Percentiles rank a stretch among this genome's conserved stretches.
These are phyloP conservation scores for Drosophila atroscutellata DNA, from an alignment of 2,888 invertebrate genomes.

Conservation along the genomic window DNA sequence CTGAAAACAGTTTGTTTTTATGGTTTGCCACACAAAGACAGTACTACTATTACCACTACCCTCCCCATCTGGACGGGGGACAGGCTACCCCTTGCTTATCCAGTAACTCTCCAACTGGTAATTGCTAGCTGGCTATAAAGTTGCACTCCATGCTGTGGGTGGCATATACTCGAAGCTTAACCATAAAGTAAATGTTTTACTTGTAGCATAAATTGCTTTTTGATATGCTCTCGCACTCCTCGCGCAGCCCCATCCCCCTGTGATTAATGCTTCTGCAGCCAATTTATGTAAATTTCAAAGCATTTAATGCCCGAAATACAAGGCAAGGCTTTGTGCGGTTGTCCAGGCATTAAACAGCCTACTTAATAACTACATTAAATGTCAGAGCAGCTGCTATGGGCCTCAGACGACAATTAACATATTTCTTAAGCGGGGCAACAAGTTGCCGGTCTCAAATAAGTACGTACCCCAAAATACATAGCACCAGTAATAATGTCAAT, in stretches of 20 bases:
- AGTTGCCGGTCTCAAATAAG: slow-evolving; percentile 62
- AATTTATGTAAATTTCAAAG: slow-evolving; percentile 62
- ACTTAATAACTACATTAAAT: slow-evolving; percentile 66
- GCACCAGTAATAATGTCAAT: slow-evolving; percentile 57
- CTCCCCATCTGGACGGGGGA: not conserved
- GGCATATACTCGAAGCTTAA: slow-evolving; percentile 11
- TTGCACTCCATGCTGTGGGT: slow-evolving; percentile 41
- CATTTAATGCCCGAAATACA: slow-evolving; percentile 35
- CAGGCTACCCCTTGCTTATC: not conserved
- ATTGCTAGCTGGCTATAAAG: slow-evolving; percentile 70
- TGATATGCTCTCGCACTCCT: slow-evolving; percentile 36
- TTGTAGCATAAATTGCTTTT: slow-evolving; percentile 68
- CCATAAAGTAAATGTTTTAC: slow-evolving; percentile 72
- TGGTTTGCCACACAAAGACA: slow-evolving; percentile 71
- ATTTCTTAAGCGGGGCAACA: slow-evolving; percentile 63
- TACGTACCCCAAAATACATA: slow-evolving; percentile 23
- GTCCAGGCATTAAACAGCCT: slow-evolving; percentile 49
- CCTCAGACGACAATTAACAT: slow-evolving; percentile 73
- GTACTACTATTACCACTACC: slow-evolving; percentile 29
- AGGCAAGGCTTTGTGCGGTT: slow-evolving; percentile 40
- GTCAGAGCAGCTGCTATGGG: slow-evolving; percentile 34
- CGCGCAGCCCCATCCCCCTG: not conserved
- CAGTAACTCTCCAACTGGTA: slow-evolving; percentile 50
- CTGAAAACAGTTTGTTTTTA: slow-evolving; percentile 73
- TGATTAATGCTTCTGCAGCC: slow-evolving; percentile 15